Evolutionary conservation across 2,113 vertebrate genomes (phyloP), one percentile per base, ranked within the genome.

Genomic region (Tachysurus vachellii): DNA sequence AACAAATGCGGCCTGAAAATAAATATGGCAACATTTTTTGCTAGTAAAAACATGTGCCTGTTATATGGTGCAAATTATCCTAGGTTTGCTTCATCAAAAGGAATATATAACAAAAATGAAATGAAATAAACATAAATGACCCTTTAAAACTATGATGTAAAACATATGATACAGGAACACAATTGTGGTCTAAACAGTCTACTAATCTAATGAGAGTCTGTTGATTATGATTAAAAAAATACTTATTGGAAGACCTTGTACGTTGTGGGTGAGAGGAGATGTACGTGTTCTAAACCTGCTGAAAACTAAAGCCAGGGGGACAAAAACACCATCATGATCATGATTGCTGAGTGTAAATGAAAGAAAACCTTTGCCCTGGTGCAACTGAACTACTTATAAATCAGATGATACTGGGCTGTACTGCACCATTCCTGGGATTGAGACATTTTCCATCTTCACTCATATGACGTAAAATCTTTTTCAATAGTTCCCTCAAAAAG

Each of bases 101-200:
- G 28, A 12, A 73, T 23, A 11, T 73, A 21, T 73, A 3, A 36
- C 16, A 70, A 64, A 62, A 79, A 10, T 31, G 8, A 77, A 82
- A 85, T 77, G 28, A 54, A 80, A 80, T 57, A 76, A 5, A 23
- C 47, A 84, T 85, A 87, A 85, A 44, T 3, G 28, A 59, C 61
- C 17, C 26, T 59, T 62, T 10, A 28, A 64, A 79, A 53, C 50
- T n/a, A 81, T 19, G 14, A 16, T 10, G 3, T 79, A 56, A 77
- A 53, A 56, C n/a, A 92, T 91, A 92, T 89, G 92, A 93, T 90
- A 90, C n/a, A 76, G 79, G 61, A 23, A 89, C 87, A 87, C 70
- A 47, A 8, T 14, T 54, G 42, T 80, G 80, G 77, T 82, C 56
- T 50, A 28, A 77, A 71, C 9, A 44, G 77, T 76, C 61, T 42